A percentile compares a stretch with the other conserved stretches of the same genome.
These are phyloP conservation scores for Suncus etruscus DNA, from an alignment of 2,113 vertebrate genomes.

Conservation along the genomic window DNA sequence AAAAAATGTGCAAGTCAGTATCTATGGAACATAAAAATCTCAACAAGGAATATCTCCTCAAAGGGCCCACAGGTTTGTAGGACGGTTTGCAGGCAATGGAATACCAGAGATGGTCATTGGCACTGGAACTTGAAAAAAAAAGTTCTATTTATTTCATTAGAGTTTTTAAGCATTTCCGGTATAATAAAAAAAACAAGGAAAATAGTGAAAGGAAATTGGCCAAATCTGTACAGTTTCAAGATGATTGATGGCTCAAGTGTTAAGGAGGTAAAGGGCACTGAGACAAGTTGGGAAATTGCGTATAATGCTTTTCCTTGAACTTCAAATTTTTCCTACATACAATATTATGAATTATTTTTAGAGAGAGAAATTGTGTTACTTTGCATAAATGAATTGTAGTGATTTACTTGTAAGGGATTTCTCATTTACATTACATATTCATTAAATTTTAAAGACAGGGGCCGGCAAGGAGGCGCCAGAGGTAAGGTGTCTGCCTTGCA, in stretches of 20 bases:
- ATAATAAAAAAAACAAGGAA: background rate
- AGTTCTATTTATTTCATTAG: background rate
- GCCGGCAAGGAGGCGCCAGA: too few species aligned
- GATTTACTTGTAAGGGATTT: background rate
- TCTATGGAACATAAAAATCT: too few species aligned
- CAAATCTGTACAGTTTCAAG: background rate
- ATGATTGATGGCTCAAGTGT: rapidly evolving
- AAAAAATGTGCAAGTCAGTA: too few species aligned
- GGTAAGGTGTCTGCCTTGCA: too few species aligned
- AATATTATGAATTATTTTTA: background rate
- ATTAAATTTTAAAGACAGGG: too few species aligned
- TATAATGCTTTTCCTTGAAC: background rate
- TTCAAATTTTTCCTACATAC: background rate
- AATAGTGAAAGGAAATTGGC: background rate
- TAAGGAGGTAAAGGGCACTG: rapidly evolving
- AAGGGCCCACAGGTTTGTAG: rapidly evolving
- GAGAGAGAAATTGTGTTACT: background rate
- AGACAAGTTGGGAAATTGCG: rapidly evolving
- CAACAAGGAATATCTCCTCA: background rate
- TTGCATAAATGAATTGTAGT: background rate
- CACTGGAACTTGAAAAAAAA: background rate
- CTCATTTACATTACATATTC: too few species aligned
- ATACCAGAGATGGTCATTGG: background rate
- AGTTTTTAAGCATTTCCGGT: background rate
- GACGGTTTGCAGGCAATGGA: rapidly evolving